Base-by-base conservation (phyloP, 1,140 invertebrate genomes). In the Brachionus rubens region DNA sequence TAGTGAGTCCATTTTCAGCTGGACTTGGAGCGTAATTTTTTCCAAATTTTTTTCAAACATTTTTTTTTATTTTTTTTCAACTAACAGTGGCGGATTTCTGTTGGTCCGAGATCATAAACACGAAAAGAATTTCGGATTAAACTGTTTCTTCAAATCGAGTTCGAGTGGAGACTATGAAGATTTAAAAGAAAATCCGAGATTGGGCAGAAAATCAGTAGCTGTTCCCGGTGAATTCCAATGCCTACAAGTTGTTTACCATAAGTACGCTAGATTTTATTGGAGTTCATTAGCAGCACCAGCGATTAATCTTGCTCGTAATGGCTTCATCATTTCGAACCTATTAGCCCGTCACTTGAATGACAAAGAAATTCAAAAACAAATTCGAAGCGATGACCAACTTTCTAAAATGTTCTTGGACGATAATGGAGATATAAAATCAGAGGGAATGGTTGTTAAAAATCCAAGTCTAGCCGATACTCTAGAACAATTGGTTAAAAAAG, bases 371-470 rank as follows among this genome's bases (percentile, higher is more conserved):
- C 10, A 33, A n/a, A 72, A 46, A 7, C 6, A 33, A 1, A 2
- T 43, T 33, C 48, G 30, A 50, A 72, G 50, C 2, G 46, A 72
- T 72, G 19, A 43, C 6, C 1, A 40, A 5, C 3, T 72, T 43
- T 12, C 24, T 12, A 56, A 75, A 70, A 19, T 78, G 16, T 77
- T 77, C 48, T 40, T 78, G 14, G 67, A 78, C 28, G 52, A 48
- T 1, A 36, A 59, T 9, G 76, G 77, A n/a, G 33, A 46, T 12
- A 46, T 78, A 40, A 47, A 75, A 12, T 36, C 72, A 33, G 76
- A 77, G 65, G 78, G 78, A n/a, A 52, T 47, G n/a, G 21, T 54
- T 10, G 7, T 78, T 3, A 78, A 62, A 48, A 77, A 77, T 59
- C 67, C 76, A 10, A 56, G 56, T 28, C 30, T 77, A 10, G 78